These are phyloP conservation scores for Drosophila formosana DNA, from an alignment of 2,888 invertebrate genomes.

Conservation along the genomic window DNA sequence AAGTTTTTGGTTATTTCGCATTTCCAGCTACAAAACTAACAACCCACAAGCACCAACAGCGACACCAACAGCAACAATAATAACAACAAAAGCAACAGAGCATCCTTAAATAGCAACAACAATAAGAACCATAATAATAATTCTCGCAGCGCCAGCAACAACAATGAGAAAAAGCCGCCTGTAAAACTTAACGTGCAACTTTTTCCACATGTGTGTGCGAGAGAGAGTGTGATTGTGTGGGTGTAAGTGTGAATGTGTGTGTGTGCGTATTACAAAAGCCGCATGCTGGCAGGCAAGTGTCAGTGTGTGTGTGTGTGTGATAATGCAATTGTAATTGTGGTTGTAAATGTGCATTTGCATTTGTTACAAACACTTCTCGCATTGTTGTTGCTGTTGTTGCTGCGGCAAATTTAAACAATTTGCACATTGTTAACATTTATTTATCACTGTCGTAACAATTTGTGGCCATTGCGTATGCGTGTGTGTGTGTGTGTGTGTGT, in stretches of 20 bases:
- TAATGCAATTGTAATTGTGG: conserved; percentile 73
- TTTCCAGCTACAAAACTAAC: conserved; percentile 39
- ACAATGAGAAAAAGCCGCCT: conserved; percentile 46
- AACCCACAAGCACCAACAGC: conserved; percentile 8
- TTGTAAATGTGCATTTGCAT: conserved; percentile 63
- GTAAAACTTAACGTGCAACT: conserved; percentile 61
- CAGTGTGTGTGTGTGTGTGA: conserved; percentile 41
- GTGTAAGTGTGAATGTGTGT: conserved; percentile 27
- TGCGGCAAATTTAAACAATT: conserved; percentile 70
- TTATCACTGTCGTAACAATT: conserved; percentile 70
- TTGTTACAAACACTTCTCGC: conserved; percentile 55
- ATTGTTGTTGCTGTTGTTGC: conserved; percentile 53
- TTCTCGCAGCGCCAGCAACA: conserved; percentile 42
- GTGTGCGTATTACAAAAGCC: conserved; percentile 48
- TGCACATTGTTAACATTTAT: conserved; percentile 75
- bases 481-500: conserved; percentile 16
- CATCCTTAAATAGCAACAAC: conserved; percentile 31
- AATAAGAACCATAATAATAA: conserved; percentile 46
- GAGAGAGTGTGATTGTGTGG: conserved; percentile 10
- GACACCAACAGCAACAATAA: conserved; percentile 16
- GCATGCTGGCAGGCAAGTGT: conserved; percentile 43
- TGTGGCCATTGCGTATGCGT: conserved; percentile 38
- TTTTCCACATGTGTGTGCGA: conserved; percentile 40
- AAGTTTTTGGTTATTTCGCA: conserved; percentile 47
- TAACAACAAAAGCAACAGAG: conserved; percentile 8